Conservation (phyloP, 2,113 vertebrate species). For the Protobothrops mucrosquamatus region DNA sequence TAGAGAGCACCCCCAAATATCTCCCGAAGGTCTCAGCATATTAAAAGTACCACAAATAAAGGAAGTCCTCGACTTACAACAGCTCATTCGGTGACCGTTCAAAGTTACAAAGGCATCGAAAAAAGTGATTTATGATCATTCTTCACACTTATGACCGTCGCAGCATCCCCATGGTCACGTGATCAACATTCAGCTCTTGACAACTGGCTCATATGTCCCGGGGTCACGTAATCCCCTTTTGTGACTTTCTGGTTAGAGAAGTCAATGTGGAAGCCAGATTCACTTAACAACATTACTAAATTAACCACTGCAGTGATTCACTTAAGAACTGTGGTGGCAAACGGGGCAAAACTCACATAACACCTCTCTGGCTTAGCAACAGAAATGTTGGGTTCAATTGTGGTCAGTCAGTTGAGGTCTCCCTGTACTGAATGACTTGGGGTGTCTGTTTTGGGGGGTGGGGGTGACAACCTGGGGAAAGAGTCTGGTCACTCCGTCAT, state of each 20-base stretch:
- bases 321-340: neutral
- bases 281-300: neutral
- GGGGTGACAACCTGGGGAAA: neutral
- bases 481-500: neutral
- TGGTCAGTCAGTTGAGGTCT: neutral
- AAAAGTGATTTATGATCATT: neutral
- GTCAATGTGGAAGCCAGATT: neutral
- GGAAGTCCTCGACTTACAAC: neutral
- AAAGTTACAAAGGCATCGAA: neutral
- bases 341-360: neutral
- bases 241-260: neutral
- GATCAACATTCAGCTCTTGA: neutral
- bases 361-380: neutral
- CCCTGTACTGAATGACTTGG: neutral
- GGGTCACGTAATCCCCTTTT: neutral
- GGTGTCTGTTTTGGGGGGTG: neutral
- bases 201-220: neutral
- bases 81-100: neutral
- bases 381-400: neutral
- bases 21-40: neutral
- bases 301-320: neutral
- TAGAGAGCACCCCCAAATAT: neutral
- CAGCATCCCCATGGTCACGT: neutral
- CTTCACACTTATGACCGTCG: neutral
- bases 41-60: neutral